These are phyloP conservation scores for Lamprologus lemairii DNA, from an alignment of 2,113 vertebrate species.

Conservation along the genomic window DNA sequence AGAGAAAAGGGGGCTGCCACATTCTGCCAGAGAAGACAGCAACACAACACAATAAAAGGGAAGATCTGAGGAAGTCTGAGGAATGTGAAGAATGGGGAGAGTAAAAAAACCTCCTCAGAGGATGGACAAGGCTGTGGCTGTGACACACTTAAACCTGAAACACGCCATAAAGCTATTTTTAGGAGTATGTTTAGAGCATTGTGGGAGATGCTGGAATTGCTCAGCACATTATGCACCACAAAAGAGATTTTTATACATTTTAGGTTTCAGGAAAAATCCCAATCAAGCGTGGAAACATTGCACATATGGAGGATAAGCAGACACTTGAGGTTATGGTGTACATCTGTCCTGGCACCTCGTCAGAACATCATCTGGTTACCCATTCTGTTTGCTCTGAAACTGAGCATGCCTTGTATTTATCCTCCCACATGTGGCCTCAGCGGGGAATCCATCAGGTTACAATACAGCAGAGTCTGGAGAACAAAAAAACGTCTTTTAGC, in stretches of 20 bases:
- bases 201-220: not conserved
- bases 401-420: conserved; percentile 33
- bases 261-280: not conserved
- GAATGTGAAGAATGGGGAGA: conserved; percentile 46
- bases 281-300: not conserved
- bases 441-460: not conserved
- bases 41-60: conserved; percentile 19
- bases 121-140: not conserved
- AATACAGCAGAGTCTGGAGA: not conserved
- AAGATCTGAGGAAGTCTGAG: conserved; percentile 6
- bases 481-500: not conserved
- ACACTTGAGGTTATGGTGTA: not conserved
- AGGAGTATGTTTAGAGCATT: not conserved
- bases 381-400: conserved; percentile 8
- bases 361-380: conserved; percentile 24
- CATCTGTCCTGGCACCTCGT: conserved; percentile 32
- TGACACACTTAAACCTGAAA: conserved; percentile 23
- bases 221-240: not conserved
- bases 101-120: not conserved
- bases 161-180: conserved; percentile 1
- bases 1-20: not conserved
- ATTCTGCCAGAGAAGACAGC: not conserved
- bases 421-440: conserved; percentile 20
- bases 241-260: not conserved
- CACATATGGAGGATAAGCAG: not conserved